Percentiles rank a stretch among this genome's conserved stretches.
Conservation (phyloP, 64 coral and sea anemone genomes). For the Astreopora myriophthalma region DNA sequence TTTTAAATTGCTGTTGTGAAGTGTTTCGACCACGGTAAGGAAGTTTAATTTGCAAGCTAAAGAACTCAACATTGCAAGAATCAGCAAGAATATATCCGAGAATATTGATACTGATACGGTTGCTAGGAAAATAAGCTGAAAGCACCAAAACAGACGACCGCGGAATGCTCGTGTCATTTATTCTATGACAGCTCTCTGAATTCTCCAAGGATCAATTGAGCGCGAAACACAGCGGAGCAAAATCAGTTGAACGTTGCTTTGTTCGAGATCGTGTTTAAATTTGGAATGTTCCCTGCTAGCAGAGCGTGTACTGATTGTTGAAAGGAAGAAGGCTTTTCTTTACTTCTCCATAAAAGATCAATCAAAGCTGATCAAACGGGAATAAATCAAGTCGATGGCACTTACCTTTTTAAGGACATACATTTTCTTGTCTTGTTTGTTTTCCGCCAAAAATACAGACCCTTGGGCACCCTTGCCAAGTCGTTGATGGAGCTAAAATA, state of each 20-base stretch:
- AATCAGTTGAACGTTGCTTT: not conserved
- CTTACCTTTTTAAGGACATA: constrained; percentile 97
- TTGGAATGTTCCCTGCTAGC: not conserved
- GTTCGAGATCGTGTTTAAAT: not conserved
- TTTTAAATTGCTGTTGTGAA: too few species aligned
- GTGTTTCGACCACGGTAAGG: not conserved
- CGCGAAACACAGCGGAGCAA: not conserved
- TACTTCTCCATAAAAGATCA: not conserved
- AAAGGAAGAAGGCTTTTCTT: not conserved
- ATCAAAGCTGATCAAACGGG: too few species aligned
- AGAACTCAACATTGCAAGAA: not conserved
- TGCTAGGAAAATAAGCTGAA: not conserved
- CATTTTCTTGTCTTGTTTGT: constrained; percentile 87
- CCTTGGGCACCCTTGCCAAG: constrained; percentile 98
- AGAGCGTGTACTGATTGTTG: not conserved
- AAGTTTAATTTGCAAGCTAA: not conserved
- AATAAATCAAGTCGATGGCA: too few species aligned
- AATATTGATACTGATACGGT: not conserved
- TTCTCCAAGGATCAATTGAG: not conserved
- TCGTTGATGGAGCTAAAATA: constrained; percentile 86
- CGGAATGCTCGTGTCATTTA: constrained; percentile 27
- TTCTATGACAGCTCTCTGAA: not conserved
- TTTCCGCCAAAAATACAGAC: constrained; percentile 90
- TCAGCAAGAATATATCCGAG: not conserved
- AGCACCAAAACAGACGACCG: constrained; percentile 15